Evolutionary conservation across 2,888 invertebrate species (phyloP).

Genomic region (Allophyes oxyacanthae): DNA sequence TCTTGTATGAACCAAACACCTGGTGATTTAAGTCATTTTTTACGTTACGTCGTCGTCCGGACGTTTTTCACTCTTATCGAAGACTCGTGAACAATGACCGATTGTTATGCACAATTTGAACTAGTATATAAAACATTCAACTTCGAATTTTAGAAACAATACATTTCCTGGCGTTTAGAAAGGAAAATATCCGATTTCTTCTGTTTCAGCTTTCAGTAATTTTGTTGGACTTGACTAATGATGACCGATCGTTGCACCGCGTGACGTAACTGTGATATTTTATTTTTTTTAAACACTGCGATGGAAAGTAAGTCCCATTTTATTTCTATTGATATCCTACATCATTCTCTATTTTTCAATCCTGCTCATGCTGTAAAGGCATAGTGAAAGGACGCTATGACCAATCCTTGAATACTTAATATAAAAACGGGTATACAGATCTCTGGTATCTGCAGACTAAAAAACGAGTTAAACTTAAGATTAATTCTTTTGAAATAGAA

Average conservation of each 20-base stretch:
- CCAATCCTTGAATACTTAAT: background rate
- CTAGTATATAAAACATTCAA: conserved; percentile 79
- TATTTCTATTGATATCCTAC: conserved; percentile 4
- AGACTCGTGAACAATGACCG: conserved; percentile 74
- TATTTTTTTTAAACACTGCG: conserved; percentile 18
- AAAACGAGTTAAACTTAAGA: conserved; percentile 44
- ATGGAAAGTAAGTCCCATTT: conserved; percentile 54
- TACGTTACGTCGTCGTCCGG: conserved; percentile 36
- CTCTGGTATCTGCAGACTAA: conserved; percentile 3
- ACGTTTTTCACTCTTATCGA: conserved; percentile 68
- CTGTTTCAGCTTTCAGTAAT: conserved; percentile 57
- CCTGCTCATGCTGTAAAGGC: background rate
- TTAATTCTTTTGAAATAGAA: conserved; percentile 49
- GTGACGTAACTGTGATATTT: conserved; percentile 42
- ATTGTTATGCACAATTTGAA: conserved; percentile 72
- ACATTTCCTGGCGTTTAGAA: conserved; percentile 53
- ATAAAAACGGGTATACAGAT: background rate
- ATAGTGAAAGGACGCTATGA: background rate
- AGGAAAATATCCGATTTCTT: conserved; percentile 60
- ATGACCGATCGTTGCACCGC: conserved; percentile 33
- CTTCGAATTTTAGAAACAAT: conserved; percentile 60
- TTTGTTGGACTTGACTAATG: conserved; percentile 44
- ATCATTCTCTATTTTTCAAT: background rate
- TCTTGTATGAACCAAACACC: conserved; percentile 29
- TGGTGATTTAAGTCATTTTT: conserved; percentile 43